phyloP scores from a whole-genome alignment of 2,888 invertebrate species.

The Lasioglossum oenotherae region DNA sequence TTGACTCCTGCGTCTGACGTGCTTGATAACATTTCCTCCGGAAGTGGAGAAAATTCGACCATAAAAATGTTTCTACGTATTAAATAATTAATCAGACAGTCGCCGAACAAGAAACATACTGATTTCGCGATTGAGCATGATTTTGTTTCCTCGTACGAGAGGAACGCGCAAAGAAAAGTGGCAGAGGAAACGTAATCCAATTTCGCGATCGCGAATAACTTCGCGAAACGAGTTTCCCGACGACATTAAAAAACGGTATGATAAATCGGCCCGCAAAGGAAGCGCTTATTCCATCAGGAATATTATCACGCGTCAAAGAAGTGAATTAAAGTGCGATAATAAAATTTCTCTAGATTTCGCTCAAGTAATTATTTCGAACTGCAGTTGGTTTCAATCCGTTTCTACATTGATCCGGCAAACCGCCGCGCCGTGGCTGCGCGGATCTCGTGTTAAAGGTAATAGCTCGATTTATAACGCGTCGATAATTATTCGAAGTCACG shows the following conservation, averaged over 20 bases:
- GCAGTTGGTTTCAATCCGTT: not conserved
- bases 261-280: constrained; percentile 6
- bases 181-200: not conserved
- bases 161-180: too few species aligned
- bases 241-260: not conserved
- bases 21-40: too few species aligned
- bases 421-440: not conserved
- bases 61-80: not conserved
- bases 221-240: not conserved
- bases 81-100: not conserved
- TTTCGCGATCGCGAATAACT: not conserved
- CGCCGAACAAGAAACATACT: not conserved
- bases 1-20: too few species aligned
- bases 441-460: constrained; percentile 4
- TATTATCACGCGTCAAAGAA: constrained; percentile 6
- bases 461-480: constrained; percentile 43
- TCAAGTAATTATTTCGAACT: constrained; percentile 3
- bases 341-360: not conserved
- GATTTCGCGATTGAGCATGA: not conserved
- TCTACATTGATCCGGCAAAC: constrained; percentile 5
- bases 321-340: constrained; percentile 7
- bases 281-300: not conserved
- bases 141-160: not conserved
- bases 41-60: not conserved
- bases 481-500: constrained; percentile 58